These are phyloP conservation scores for Siniperca scherzeri DNA, from an alignment of 2,797 vertebrate species.

Conservation along the genomic window DNA sequence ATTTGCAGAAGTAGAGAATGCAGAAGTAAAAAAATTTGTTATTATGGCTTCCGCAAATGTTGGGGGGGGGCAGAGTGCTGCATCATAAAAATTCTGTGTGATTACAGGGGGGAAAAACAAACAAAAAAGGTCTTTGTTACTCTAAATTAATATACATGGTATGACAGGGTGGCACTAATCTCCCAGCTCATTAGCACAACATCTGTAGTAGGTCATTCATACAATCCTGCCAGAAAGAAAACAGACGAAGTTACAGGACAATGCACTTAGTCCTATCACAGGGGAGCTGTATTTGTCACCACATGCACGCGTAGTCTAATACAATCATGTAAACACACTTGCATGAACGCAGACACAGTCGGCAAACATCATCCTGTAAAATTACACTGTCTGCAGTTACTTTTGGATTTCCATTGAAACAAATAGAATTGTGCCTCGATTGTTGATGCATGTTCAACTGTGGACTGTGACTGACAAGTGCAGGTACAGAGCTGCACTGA, in stretches of 20 bases:
- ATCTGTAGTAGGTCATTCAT: constrained; percentile 76
- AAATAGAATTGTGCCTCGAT: not conserved
- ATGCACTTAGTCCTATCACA: constrained; percentile 43
- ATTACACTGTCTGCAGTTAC: not conserved
- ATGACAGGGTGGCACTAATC: constrained; percentile 67
- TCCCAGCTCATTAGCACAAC: constrained; percentile 71
- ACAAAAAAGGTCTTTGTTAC: constrained; percentile 26
- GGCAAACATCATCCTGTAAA: not conserved
- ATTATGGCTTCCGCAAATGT: not conserved
- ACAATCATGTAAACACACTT: constrained; percentile 22
- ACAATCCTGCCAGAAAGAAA: constrained; percentile 63
- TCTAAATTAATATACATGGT: constrained; percentile 53
- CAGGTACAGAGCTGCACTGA: constrained; percentile 32
- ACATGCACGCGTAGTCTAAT: constrained; percentile 26
- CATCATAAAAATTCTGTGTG: constrained; percentile 1
- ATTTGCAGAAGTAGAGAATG: not conserved
- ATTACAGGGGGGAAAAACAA: constrained; percentile 8
- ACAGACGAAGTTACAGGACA: constrained; percentile 56
- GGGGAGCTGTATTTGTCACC: constrained; percentile 48
- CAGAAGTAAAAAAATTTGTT: not conserved
- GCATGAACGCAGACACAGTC: constrained; percentile 12
- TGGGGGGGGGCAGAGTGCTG: not conserved
- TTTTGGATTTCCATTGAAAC: constrained; percentile 30
- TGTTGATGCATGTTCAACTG: constrained; percentile 11
- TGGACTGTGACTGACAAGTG: constrained; percentile 51